phyloP scores from a whole-genome alignment of 2,888 invertebrate species.

The Sinelater perroti region DNA sequence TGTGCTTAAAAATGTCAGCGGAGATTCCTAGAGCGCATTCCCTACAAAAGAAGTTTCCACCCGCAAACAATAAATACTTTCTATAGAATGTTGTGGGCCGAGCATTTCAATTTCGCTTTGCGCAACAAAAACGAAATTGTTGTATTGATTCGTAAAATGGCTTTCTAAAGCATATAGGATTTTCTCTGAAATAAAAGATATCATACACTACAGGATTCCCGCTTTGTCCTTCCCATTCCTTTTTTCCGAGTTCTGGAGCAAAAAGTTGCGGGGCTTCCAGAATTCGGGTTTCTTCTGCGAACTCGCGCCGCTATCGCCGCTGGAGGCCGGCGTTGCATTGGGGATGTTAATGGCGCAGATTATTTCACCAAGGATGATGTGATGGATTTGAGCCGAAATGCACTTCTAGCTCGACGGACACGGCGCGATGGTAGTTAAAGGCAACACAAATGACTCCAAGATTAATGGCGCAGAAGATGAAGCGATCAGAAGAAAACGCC shows the following conservation, averaged over 20 bases:
- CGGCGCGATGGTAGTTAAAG: constrained; percentile 6
- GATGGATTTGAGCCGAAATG: constrained; percentile 11
- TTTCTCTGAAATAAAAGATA: constrained; percentile 20
- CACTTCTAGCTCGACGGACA: too few species aligned
- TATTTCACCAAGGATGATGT: too few species aligned
- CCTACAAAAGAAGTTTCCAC: constrained; percentile 30
- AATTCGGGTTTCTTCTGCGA: not conserved
- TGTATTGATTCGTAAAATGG: constrained; percentile 26
- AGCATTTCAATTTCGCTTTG: constrained; percentile 29
- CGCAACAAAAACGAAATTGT: constrained; percentile 27
- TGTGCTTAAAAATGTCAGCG: constrained; percentile 29
- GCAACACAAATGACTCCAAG: constrained; percentile 13
- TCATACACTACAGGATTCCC: constrained; percentile 6
- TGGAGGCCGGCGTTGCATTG: too few species aligned
- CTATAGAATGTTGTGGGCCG: constrained; percentile 24
- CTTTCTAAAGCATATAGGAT: constrained; percentile 15
- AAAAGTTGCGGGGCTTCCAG: too few species aligned
- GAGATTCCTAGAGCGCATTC: constrained; percentile 26
- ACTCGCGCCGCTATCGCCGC: too few species aligned
- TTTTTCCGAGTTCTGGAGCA: not conserved
- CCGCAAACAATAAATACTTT: constrained; percentile 33
- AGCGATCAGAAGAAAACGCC: constrained; percentile 9
- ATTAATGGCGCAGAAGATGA: constrained; percentile 14
- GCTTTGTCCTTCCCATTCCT: constrained; percentile 1
- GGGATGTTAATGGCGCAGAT: constrained; percentile 5